These are phyloP conservation scores for Erebia palarica DNA, from an alignment of 2,888 invertebrate genomes.

Conservation along the genomic window DNA sequence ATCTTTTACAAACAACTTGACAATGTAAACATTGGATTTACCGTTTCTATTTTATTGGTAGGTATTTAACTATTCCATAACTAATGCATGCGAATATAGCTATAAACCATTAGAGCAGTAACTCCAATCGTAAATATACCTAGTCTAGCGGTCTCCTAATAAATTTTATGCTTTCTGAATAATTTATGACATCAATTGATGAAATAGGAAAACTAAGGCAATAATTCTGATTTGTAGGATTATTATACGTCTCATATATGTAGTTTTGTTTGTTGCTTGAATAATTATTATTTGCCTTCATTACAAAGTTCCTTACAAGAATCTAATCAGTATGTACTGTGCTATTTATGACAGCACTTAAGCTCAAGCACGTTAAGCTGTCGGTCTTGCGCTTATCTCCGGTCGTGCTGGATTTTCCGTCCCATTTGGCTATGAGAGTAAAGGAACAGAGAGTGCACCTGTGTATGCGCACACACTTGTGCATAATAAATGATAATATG, in stretches of 20 bases:
- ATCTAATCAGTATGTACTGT: no score
- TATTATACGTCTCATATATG: background rate
- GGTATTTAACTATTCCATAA: background rate
- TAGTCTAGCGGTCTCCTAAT: constrained; percentile 14
- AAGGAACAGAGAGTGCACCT: no score
- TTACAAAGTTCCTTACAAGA: no score
- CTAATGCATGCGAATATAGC: background rate
- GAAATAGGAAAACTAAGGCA: constrained; percentile 6
- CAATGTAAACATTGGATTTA: background rate
- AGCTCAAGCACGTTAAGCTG: no score
- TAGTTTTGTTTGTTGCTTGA: background rate
- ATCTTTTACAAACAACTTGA: no score
- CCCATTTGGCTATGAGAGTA: no score
- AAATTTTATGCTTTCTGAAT: constrained; percentile 20
- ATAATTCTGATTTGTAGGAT: constrained; percentile 16
- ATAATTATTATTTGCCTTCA: background rate
- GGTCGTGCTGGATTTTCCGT: no score
- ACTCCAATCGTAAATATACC: constrained; percentile 3
- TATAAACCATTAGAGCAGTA: constrained; percentile 4
- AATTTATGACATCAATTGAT: constrained; percentile 18
- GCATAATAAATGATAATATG: no score
- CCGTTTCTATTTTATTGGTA: background rate
- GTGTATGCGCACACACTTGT: no score
- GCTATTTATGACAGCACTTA: no score
- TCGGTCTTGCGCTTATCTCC: no score